Base-by-base conservation (phyloP, 2,113 vertebrate genomes). In the Phalacrocorax aristotelis region DNA sequence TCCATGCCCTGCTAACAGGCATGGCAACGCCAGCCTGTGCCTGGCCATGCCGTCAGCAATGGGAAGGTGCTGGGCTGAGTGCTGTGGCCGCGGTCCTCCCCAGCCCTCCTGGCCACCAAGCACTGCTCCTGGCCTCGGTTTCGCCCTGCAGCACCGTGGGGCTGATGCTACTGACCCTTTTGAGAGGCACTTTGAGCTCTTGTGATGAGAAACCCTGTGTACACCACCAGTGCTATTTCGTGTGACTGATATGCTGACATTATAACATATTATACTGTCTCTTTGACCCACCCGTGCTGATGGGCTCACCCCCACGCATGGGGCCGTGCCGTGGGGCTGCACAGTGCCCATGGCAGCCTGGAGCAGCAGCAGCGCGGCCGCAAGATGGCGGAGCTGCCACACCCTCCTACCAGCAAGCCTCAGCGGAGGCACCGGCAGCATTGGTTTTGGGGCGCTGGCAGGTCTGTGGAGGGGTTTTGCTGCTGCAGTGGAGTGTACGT, bases 11-110 rank as follows among this genome's bases (percentile, higher is more conserved):
- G 60, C 68, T 12, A 7, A 36, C 68, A 49, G 34, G 34, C 42
- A 40, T 2, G 1, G 11, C 58, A n/a, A 6, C 0, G 0, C 57
- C 76, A 15, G 62, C 20, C 23, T 42, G 70, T 0, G 1, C 46
- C 30, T 0, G 0, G 32, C 52, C 0, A 1, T 60, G 4, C 7
- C 1, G 1, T 2, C 75, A 36, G 42, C 2, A 2, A 11, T 2
- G n/a, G 36, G 42, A 30, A 27, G 25, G 36, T 61, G 52, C 32
- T 1, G 0, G 40, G 54, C 60, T 13, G 54, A 20, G 38, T 9
- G 15, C 22, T 5, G 2, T 10, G 34, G 32, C 20, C 7, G 1
- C 23, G 6, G 65, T 18, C 20, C 29, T 40, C 48, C 58, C 32
- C 60, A 30, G 74, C 71, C 46, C 46, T 51, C 34, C 66, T 11